Percentiles rank a stretch among this genome's conserved stretches.
phyloP scores from a whole-genome alignment of 2,797 vertebrate genomes.

The Podargus strigoides region DNA sequence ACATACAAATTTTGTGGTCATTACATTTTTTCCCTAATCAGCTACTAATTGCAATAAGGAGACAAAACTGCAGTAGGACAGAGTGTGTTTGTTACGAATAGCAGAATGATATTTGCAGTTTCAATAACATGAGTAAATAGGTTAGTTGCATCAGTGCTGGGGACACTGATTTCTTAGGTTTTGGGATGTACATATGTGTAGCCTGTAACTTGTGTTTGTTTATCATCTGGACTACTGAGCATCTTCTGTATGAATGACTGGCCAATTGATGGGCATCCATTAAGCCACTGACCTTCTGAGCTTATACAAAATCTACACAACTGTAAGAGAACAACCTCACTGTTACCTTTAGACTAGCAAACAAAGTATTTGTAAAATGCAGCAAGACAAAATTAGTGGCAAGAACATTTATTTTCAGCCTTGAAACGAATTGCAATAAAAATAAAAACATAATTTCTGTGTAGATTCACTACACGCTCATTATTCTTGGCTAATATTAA shows the following conservation, averaged over 20 bases:
- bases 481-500: background rate
- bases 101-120: background rate
- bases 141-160: background rate
- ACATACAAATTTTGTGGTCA: background rate
- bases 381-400: background rate
- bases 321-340: background rate
- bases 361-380: background rate
- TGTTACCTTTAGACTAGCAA: background rate
- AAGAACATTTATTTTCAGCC: background rate
- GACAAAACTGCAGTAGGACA: background rate
- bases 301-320: background rate
- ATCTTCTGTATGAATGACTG: background rate
- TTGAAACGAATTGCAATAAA: background rate
- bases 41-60: background rate
- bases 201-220: background rate
- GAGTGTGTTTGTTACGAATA: background rate
- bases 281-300: background rate
- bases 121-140: background rate
- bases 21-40: background rate
- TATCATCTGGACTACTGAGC: background rate
- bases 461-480: background rate
- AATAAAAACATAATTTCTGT: background rate
- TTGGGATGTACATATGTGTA: background rate
- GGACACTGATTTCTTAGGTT: background rate
- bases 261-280: background rate